These are phyloP conservation scores for Falco punctatus DNA, from an alignment of 2,113 vertebrate species.

Conservation along the genomic window DNA sequence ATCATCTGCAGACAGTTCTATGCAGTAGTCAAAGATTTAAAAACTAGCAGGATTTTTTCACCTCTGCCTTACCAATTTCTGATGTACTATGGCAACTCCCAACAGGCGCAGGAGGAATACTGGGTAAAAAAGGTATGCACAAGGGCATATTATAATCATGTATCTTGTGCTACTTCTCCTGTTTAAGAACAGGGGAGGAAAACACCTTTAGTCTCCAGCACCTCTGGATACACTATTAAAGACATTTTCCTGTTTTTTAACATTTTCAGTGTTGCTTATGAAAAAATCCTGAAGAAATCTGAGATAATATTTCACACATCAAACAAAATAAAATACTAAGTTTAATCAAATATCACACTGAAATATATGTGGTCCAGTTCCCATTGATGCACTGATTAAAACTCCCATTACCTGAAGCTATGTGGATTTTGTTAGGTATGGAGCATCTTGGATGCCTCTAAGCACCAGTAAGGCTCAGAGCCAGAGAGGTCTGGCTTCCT, in stretches of 20 bases:
- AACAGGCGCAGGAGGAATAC: neutral
- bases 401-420: neutral
- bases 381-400: neutral
- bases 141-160: neutral
- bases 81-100: neutral
- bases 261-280: neutral
- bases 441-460: neutral
- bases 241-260: neutral
- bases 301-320: neutral
- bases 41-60: neutral
- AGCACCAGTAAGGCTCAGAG: neutral
- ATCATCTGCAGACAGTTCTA: neutral
- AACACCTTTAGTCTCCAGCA: neutral
- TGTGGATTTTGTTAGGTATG: neutral
- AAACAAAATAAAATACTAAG: neutral
- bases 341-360: neutral
- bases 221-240: neutral
- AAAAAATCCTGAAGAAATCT: neutral
- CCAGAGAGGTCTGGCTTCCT: neutral
- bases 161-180: neutral
- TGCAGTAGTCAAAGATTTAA: neutral
- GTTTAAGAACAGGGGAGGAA: neutral
- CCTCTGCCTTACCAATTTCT: neutral
- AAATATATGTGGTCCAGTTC: neutral
- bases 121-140: neutral